Base-by-base conservation (phyloP, 2,797 vertebrate genomes). In the Acrocephalus scirpaceus region DNA sequence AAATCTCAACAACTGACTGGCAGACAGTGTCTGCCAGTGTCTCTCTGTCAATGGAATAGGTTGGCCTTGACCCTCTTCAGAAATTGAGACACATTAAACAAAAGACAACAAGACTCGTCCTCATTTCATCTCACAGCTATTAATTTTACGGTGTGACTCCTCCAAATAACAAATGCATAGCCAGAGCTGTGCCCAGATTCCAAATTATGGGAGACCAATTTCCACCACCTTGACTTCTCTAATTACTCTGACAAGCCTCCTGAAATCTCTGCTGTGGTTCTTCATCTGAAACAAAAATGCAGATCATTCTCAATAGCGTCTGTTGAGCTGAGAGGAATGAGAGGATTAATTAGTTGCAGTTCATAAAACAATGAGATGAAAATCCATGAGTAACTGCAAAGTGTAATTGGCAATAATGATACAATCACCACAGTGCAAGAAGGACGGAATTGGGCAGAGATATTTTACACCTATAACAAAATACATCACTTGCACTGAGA, bases 331-430 rank as follows among this genome's bases (percentile, higher is more conserved):
- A 86, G 88, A 90, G 92, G 79, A 94, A 88, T 3, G 79, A 94
- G 92, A 94, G 76, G 95, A 96, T 97, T 96, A 94, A 96, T 97
- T 95, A 95, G 96, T 96, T 78, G 88, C 96, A 95, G 92, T 95
- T 95, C 96, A 95, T 94, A 94, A 95, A 92, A 95, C 83, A 95
- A 95, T 93, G 64, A 92, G 93, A 95, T 95, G 92, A 95, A 93
- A 97, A 95, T 84, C 76, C 93, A 13, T 93, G 73, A 91, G 76
- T 58, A 90, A 69, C 70, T 66, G 62, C 50, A 26, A 80, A 95
- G 85, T 66, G 29, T 78, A 95, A 94, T 92, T 92, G 94, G 83
- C 80, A 95, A 75, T 93, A 90, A 93, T 3, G 13, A 88, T 48
- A 18, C 14, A 40, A 84, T 88, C 86, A 69, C 85, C n/a, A 13